These are phyloP conservation scores for Menidia menidia DNA, from an alignment of 2,797 vertebrate genomes.

Conservation along the genomic window DNA sequence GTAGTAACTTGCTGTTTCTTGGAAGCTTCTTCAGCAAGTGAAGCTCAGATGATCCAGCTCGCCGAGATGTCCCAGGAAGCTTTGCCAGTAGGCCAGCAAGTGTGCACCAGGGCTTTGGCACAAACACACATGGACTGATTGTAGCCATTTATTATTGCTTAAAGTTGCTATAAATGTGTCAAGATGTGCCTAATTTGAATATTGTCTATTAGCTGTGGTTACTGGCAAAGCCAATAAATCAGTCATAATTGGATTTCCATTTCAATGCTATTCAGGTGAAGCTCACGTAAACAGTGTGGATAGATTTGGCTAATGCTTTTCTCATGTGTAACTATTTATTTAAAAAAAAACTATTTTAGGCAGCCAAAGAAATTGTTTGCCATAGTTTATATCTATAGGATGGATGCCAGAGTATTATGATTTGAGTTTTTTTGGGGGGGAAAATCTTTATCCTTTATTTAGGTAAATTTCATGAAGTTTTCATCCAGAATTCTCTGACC, in stretches of 20 bases:
- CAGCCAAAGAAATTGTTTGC: too few relatives aligned
- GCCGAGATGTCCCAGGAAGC: slow-evolving; percentile 26
- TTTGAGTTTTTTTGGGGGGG: too few relatives aligned
- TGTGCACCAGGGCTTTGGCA: slow-evolving; percentile 37
- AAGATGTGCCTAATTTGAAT: slow-evolving; percentile 28
- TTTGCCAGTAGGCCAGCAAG: slow-evolving; percentile 19
- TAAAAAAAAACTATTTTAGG: too few relatives aligned
- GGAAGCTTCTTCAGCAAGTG: slow-evolving; percentile 9
- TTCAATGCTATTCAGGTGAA: slow-evolving; percentile 25
- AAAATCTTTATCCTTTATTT: too few relatives aligned
- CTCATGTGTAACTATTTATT: not conserved
- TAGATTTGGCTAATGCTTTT: not conserved
- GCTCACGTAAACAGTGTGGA: slow-evolving; percentile 31
- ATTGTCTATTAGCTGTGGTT: slow-evolving; percentile 34
- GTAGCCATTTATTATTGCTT: slow-evolving; percentile 25
- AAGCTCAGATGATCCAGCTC: slow-evolving; percentile 26
- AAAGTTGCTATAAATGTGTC: slow-evolving; percentile 49
- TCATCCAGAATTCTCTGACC: too few relatives aligned
- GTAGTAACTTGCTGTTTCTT: slow-evolving; percentile 23
- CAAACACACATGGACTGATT: slow-evolving; percentile 1
- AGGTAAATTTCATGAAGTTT: too few relatives aligned
- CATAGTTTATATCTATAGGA: too few relatives aligned
- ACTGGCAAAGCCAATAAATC: slow-evolving; percentile 24
- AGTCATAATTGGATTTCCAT: slow-evolving; percentile 39
- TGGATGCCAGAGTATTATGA: too few relatives aligned